Conservation (phyloP, 2,113 vertebrate species). For the Rattus norvegicus region GRCr8 NC_086027.1:23426001-23426500, state of each 20-base stretch:
- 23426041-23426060: neutral
- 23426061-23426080: neutral
- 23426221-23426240: neutral
- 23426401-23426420: neutral
- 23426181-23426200: neutral
- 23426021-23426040: neutral
- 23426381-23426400: neutral
- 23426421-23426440: neutral
- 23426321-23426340: neutral
- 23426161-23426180: neutral
- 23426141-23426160: neutral
- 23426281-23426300: neutral
- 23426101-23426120: neutral
- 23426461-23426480: too few relatives aligned
- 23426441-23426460: neutral
- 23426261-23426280: neutral
- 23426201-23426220: neutral
- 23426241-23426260: neutral
- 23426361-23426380: neutral
- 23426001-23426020: neutral
- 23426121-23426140: neutral
- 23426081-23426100: neutral
- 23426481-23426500: neutral
- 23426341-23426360: neutral
- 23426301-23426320: slow-evolving; percentile 12